A percentile compares a stretch with the other conserved stretches of the same genome.
Evolutionary conservation across 2,113 vertebrate species (phyloP).

Genomic region (Gnathonemus echidnorhynchus): DNA sequence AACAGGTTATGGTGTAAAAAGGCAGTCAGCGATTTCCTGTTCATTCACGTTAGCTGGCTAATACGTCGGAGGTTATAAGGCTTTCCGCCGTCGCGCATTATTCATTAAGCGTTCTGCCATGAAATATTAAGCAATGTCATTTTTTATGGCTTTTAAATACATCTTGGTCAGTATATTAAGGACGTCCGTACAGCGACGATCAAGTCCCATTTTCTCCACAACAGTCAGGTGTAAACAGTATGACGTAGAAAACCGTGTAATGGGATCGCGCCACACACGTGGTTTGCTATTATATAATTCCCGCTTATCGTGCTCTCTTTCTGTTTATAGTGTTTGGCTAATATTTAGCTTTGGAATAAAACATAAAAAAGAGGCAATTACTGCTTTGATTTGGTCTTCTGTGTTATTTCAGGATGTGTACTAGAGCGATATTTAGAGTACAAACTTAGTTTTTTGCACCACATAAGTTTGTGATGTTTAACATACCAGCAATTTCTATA

Average conservation of each 20-base stretch:
- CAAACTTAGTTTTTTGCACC: not conserved
- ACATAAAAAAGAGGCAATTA: not conserved
- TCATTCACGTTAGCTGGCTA: not conserved
- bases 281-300: constrained; percentile 7
- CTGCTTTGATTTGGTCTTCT: not conserved
- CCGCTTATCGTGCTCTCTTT: not conserved
- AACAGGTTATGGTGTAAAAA: not conserved
- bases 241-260: constrained; percentile 1
- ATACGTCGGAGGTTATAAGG: not conserved
- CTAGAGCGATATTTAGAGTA: not conserved
- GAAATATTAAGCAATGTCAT: not conserved
- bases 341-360: not conserved
- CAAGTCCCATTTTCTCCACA: not conserved
- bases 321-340: not conserved
- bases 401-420: not conserved
- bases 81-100: not conserved
- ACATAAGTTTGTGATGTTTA: not conserved
- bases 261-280: constrained; percentile 1
- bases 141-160: not conserved
- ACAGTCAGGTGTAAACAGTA: not conserved
- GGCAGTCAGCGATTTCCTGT: not conserved
- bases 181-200: not conserved
- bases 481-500: not conserved
- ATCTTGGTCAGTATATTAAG: not conserved
- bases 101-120: not conserved